A percentile compares a stretch with the other conserved stretches of the same genome.
These are phyloP conservation scores for Salvelinus namaycush DNA, from an alignment of 2,113 vertebrate genomes.

Conservation along the genomic window DNA sequence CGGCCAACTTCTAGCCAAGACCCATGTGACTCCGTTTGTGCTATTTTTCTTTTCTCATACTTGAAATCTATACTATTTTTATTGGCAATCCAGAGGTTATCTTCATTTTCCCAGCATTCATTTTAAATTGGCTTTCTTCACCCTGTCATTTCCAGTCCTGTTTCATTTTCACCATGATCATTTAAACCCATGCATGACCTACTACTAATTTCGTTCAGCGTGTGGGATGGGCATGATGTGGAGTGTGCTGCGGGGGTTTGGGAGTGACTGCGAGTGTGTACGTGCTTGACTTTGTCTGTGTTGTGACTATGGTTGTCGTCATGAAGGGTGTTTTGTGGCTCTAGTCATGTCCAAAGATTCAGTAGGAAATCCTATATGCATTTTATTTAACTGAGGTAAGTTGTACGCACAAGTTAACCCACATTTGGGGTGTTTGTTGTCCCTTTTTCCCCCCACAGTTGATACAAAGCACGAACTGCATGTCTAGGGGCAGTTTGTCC, in stretches of 20 bases:
- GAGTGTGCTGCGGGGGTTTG: conserved; percentile 43
- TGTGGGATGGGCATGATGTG: conserved; percentile 32
- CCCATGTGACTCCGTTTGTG: too few relatives aligned
- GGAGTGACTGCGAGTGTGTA: conserved; percentile 11
- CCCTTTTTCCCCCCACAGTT: too few relatives aligned
- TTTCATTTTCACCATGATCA: conserved; percentile 23
- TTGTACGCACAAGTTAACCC: too few relatives aligned
- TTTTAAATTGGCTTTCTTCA: conserved; percentile 1
- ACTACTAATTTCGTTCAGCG: conserved; percentile 38
- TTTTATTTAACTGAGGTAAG: too few relatives aligned
- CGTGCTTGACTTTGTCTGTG: not conserved
- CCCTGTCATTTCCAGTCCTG: conserved; percentile 1
- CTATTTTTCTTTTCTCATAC: not conserved
- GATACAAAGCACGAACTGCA: too few relatives aligned
- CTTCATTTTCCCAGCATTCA: conserved; percentile 4
- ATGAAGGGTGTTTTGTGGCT: not conserved
- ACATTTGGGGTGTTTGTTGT: too few relatives aligned
- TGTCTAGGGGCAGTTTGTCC: too few relatives aligned
- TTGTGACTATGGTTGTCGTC: too few relatives aligned
- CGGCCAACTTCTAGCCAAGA: too few relatives aligned
- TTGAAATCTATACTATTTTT: not conserved
- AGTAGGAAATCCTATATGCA: too few relatives aligned
- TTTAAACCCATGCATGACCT: conserved; percentile 60
- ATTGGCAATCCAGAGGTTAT: conserved; percentile 1
- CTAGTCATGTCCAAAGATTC: not conserved